Evolutionary conservation across 2,888 invertebrate genomes (phyloP).

Genomic region (Monoplex corrugatus): DNA sequence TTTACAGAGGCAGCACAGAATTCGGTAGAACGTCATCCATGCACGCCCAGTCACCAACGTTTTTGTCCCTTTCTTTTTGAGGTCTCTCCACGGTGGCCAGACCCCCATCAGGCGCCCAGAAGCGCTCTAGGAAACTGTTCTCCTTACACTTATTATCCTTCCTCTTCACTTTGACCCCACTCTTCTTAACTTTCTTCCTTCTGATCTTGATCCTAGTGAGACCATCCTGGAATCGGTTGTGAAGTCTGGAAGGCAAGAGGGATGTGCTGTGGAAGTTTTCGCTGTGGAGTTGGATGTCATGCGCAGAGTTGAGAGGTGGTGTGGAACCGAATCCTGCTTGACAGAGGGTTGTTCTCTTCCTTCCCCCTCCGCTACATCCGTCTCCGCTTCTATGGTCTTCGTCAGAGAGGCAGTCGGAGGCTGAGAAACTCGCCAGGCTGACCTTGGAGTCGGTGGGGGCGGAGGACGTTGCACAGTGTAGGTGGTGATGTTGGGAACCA

Average conservation of each 20-base stretch:
- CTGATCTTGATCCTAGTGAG: background rate
- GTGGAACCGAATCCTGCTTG: background rate
- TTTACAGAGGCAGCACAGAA: background rate
- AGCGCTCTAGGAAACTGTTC: background rate
- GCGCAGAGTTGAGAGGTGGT: background rate
- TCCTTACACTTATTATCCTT: background rate
- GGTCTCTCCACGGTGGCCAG: background rate
- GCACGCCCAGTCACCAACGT: background rate
- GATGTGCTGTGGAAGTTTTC: background rate
- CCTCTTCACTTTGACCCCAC: background rate
- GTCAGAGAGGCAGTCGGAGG: background rate
- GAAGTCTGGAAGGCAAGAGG: no score
- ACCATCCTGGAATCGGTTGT: background rate
- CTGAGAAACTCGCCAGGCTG: background rate
- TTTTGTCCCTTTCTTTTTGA: background rate
- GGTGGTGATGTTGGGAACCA: background rate
- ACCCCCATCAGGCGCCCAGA: background rate
- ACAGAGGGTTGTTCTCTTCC: background rate
- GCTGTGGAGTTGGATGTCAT: background rate
- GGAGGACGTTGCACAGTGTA: background rate
- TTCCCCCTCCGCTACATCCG: background rate
- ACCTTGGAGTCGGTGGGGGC: background rate
- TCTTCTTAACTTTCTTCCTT: background rate
- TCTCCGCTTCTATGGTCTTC: background rate
- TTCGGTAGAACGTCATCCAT: background rate